Conservation (phyloP, 2,113 vertebrate genomes). For the Oreotragus oreotragus region DNA sequence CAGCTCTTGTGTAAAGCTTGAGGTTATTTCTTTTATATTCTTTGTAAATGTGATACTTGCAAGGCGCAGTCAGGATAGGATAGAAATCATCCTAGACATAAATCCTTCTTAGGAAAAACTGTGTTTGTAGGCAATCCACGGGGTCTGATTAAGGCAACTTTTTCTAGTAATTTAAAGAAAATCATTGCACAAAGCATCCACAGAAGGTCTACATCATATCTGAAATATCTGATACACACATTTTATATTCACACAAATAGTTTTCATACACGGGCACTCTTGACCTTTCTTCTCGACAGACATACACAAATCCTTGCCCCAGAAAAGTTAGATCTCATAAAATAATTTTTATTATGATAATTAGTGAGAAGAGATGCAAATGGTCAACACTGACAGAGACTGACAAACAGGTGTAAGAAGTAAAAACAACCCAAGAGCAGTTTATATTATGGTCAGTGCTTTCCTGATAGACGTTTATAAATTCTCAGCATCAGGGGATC, state of each 20-base stretch:
- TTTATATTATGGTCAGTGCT: neutral
- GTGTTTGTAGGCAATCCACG: neutral
- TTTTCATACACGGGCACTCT: neutral
- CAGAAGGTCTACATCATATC: neutral
- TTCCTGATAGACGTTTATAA: slow-evolving; percentile 79
- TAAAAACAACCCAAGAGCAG: neutral
- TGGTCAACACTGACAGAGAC: neutral
- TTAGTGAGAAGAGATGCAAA: neutral
- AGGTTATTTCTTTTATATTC: slow-evolving; percentile 14
- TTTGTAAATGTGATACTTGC: neutral
- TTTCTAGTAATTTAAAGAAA: slow-evolving; percentile 5
- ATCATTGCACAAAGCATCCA: neutral
- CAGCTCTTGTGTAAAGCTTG: neutral
- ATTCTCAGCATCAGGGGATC: slow-evolving; percentile 71
- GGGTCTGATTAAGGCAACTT: neutral
- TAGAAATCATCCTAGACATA: neutral
- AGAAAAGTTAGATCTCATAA: neutral
- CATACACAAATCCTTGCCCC: neutral
- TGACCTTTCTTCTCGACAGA: neutral
- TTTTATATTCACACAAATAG: neutral
- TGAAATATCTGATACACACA: neutral
- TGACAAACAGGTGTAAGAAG: neutral
- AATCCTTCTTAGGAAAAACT: neutral
- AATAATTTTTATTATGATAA: neutral
- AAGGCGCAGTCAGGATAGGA: neutral